Base-by-base conservation (phyloP, 2,113 vertebrate genomes). In the Myrmophylax atrothorax region DNA sequence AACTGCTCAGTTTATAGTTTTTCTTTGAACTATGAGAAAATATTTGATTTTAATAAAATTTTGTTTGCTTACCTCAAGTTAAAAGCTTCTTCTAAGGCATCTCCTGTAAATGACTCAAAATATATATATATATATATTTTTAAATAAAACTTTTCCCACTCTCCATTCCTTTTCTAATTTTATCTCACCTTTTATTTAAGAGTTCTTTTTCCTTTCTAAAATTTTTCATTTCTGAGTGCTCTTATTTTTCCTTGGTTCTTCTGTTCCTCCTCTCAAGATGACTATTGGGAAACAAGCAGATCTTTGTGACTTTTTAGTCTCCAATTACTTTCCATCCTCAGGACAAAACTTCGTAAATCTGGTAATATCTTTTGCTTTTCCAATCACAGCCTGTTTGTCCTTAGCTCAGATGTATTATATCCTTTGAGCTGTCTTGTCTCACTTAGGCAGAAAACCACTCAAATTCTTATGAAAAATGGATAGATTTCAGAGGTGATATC, bases 311-410 rank as follows among this genome's bases (percentile, higher is more conserved):
- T 90, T 50, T 76, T 76, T 59, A 78, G 20, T 79, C 62, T 95
- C 37, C 46, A 91, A 69, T 58, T 26, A 37, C 56, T 92, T 49
- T 76, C 53, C 82, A 46, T 90, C 93, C 89, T 82, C 40, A 91
- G 89, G 87, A 66, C 58, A 96, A 82, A 91, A 91, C 3, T 42
- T 66, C 76, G 66, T 40, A 94, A 70, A 79, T 82, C 58, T 8
- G 13, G 76, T 95, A 79, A 66, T 87, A 87, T 79, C 46, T 91
- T 94, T 80, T 5, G 2, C 29, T 89, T 46, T 46, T 85, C 42
- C 67, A 77, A 15, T 94, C 82, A 66, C 58, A 77, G 19, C n/a
- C 19, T 80, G 35, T 89, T 97, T 94, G 66, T 95, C 58, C 38
- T 94, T 85, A 82, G 63, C 33, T 86, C 55, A 96, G 87, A 90